Evolutionary conservation across 2,888 invertebrate genomes (phyloP).

Genomic region (Sipha maydis): DNA sequence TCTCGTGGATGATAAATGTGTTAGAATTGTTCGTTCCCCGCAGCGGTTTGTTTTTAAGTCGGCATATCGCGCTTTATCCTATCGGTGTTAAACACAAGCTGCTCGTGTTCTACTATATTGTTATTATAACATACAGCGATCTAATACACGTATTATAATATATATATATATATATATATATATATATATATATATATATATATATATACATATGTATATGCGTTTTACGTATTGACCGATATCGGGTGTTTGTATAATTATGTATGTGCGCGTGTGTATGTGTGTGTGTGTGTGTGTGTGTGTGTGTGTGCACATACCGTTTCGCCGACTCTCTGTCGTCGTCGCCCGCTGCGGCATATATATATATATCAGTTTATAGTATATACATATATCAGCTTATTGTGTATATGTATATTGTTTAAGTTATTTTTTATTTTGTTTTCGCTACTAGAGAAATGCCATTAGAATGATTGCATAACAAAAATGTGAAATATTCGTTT

Average conservation of each 20-base stretch:
- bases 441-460: constrained; percentile 1
- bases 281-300: background rate
- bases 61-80: background rate
- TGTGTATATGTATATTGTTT: background rate
- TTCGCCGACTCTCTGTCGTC: background rate
- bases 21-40: background rate
- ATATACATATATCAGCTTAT: background rate
- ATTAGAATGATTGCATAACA: background rate
- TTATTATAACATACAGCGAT: background rate
- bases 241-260: background rate
- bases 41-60: background rate
- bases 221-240: background rate
- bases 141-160: background rate
- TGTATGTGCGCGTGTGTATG: background rate
- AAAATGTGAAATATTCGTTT: background rate
- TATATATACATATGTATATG: background rate
- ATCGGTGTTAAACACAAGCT: background rate
- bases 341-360: background rate
- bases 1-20: too few species aligned
- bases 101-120: background rate
- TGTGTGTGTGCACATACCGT: background rate
- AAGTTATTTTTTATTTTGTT: background rate
- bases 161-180: too few species aligned
- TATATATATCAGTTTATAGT: too few species aligned
- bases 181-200: too few species aligned